A percentile compares a stretch with the other conserved stretches of the same genome.
Conservation (phyloP, 2,113 vertebrate species). For the Egretta garzetta region DNA sequence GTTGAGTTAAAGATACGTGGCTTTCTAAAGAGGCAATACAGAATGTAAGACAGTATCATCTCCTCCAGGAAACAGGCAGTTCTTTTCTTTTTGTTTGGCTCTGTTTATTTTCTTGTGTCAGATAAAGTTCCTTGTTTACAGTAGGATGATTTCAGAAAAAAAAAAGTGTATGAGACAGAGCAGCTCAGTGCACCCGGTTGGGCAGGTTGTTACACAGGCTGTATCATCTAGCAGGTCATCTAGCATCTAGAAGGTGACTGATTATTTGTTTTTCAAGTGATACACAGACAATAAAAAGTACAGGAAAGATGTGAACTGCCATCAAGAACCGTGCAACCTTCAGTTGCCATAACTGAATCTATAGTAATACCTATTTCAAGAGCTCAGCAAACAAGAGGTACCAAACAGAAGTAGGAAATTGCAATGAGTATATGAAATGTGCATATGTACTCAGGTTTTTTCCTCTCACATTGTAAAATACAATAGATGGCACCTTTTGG, state of each 20-base stretch:
- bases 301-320: not conserved
- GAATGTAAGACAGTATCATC: not conserved
- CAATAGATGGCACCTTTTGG: not conserved
- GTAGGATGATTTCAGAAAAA: slow-evolving; percentile 3
- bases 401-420: not conserved
- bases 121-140: slow-evolving; percentile 12
- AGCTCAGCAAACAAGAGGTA: not conserved
- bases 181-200: not conserved
- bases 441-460: not conserved
- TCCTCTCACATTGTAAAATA: not conserved
- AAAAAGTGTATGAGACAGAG: not conserved
- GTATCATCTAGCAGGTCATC: not conserved
- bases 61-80: not conserved
- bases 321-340: not conserved
- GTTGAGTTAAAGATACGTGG: not conserved
- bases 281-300: not conserved
- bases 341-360: not conserved
- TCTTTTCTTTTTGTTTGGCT: not conserved
- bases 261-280: not conserved
- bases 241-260: not conserved
- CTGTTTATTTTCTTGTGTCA: not conserved
- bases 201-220: not conserved
- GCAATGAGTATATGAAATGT: not conserved
- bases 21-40: not conserved
- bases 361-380: not conserved